These are phyloP conservation scores for Bombus pyrosoma DNA, from an alignment of 1,140 invertebrate genomes.

Conservation along the genomic window DNA sequence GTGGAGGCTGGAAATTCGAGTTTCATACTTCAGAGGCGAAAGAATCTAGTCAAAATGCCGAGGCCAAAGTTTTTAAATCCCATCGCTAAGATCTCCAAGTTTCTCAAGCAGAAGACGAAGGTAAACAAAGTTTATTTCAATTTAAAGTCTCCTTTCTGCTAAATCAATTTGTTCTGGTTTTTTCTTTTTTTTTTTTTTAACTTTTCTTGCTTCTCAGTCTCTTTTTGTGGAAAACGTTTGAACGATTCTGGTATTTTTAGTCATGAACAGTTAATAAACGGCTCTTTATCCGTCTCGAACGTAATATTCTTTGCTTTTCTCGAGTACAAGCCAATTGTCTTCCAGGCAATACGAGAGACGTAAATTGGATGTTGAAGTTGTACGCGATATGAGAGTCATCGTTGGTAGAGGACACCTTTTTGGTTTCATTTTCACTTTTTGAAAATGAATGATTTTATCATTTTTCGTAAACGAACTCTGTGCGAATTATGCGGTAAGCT, in stretches of 20 bases:
- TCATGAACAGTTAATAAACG: not conserved
- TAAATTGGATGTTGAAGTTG: too few species aligned
- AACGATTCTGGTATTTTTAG: not conserved
- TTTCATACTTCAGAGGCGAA: not conserved
- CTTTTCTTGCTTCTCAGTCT: too few species aligned
- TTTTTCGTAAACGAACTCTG: too few species aligned
- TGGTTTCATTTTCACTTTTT: too few species aligned
- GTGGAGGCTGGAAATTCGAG: not conserved
- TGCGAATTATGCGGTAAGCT: too few species aligned
- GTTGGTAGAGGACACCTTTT: too few species aligned
- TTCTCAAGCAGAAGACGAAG: constrained; percentile 82
- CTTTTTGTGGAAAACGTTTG: not conserved
- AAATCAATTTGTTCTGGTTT: not conserved
- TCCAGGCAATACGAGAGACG: too few species aligned
- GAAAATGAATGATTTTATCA: too few species aligned
- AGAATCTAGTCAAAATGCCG: constrained; percentile 76
- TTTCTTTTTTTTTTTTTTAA: too few species aligned
- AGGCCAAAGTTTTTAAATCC: constrained; percentile 79
- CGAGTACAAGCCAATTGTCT: too few species aligned
- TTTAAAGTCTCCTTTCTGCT: not conserved
- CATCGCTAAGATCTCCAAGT: constrained; percentile 80
- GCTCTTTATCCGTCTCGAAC: not conserved
- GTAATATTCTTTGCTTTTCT: not conserved
- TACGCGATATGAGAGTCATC: too few species aligned
- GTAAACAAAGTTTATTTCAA: constrained; percentile 67